phyloP scores from a whole-genome alignment of 2,888 invertebrate species.

The Rapana venosa region DNA sequence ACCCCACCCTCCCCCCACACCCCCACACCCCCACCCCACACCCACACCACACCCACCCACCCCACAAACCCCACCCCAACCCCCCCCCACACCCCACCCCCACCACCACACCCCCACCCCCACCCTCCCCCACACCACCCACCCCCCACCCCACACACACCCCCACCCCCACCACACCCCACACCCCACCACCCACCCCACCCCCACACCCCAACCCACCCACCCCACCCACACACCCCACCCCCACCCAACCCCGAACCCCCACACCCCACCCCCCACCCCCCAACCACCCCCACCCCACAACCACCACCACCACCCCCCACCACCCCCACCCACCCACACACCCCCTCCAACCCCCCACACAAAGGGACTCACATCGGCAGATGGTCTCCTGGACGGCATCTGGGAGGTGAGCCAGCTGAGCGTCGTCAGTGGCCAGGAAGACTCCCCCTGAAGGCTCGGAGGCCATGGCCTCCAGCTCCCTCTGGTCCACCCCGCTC shows the following conservation, averaged over 20 bases:
- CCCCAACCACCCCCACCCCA: neutral
- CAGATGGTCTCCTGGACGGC: neutral
- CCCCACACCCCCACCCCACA: neutral
- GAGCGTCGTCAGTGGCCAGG: neutral
- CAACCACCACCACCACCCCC: neutral
- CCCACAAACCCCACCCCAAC: no score
- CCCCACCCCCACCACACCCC: no score
- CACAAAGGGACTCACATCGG: neutral
- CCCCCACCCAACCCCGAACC: neutral
- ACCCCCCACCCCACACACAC: no score
- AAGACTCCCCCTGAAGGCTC: slow-evolving; percentile 50
- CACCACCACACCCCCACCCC: no score
- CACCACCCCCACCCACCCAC: neutral
- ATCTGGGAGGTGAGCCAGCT: neutral
- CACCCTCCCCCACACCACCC: neutral
- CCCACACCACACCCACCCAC: no score
- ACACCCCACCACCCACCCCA: no score
- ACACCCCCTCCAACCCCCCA: neutral
- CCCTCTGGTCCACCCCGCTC: slow-evolving; percentile 54
- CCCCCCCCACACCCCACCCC: no score
- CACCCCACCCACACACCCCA: no score
- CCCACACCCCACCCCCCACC: neutral
- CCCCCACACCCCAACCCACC: no score
- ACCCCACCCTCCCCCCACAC: neutral
- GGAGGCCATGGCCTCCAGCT: slow-evolving; percentile 65